Evolutionary conservation across 2,888 invertebrate genomes (phyloP), one percentile per base, ranked within the genome.

Genomic region (Autographa gamma): DNA sequence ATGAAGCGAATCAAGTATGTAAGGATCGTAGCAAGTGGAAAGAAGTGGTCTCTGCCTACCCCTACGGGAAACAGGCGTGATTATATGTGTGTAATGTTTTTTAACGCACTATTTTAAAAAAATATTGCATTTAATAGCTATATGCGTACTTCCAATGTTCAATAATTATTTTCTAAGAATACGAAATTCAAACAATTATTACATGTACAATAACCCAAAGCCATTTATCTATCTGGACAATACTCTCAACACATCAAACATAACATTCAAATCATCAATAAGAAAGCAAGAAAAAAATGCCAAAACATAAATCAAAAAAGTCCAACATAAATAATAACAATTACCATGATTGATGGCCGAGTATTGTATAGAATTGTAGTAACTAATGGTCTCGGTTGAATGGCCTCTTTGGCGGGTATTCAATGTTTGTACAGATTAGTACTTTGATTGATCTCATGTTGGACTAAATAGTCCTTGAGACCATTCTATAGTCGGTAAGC

Each of bases 361-460:
- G 32, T 25, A 31, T 31, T 25, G 25, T 32, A 31, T 59, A 32
- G 59, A 32, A 59, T 59, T 16, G 48, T 48, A n/a, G 48, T 48
- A 31, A 32, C 31, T 16, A 59, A 59, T 32, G 59, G 59, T 31
- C 16, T 59, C 16, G 13, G 31, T 59, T 16, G 8, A 32, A 59
- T n/a, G 32, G 9, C 25, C 54, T 56, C 25, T 56, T 25, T 56
- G 54, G 54, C 54, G 25, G 25, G 25, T 5, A 56, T 56, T 56
- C 54, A 56, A 25, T 25, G 54, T 56, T 56, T 56, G 54, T 56
- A 11, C 13, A 56, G 54, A 56, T 56, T 56, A 56, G 54, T 19
- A 14, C 25, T 54, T 19, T 56, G 19, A 56, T 25, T 56, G 54
- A 56, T 25, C 54, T 56, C 13, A 13, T 19, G 54, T 25, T 56